Conservation (phyloP, 2,888 invertebrate genomes). For the Nasonia oneida region DNA sequence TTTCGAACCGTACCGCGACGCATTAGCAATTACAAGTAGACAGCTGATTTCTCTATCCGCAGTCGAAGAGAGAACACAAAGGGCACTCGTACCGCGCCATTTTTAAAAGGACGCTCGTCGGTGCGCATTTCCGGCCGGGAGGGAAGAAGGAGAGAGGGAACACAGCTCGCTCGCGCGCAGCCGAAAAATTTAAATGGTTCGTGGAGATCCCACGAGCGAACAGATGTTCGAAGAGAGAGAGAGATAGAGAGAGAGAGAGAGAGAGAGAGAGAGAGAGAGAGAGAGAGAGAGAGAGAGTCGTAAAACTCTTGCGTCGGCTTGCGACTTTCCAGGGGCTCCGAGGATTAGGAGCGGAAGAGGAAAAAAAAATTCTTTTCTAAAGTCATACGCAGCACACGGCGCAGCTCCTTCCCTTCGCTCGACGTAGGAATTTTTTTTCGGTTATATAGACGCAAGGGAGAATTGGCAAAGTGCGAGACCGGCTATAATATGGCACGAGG, state of each 20-base stretch:
- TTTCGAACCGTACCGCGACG: not conserved
- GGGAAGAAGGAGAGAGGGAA: not conserved
- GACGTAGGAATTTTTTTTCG: not conserved
- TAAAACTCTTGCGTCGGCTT: slow-evolving; percentile 24
- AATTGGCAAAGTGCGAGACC: not conserved
- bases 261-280: too few relatives aligned
- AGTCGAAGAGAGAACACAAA: not conserved
- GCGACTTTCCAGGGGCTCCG: slow-evolving; percentile 22
- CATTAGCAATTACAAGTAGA: slow-evolving; percentile 41
- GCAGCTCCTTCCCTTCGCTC: not conserved
- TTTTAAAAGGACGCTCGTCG: slow-evolving; percentile 42
- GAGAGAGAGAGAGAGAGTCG: not conserved
- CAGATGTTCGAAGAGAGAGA: slow-evolving; percentile 37
- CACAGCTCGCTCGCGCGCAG: not conserved
- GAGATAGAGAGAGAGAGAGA: too few relatives aligned
- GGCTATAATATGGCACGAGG: slow-evolving; percentile 1
- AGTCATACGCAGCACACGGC: not conserved
- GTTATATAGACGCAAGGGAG: not conserved
- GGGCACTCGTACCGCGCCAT: slow-evolving; percentile 32
- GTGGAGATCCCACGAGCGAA: not conserved
- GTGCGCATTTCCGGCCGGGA: slow-evolving; percentile 36
- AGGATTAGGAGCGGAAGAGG: not conserved
- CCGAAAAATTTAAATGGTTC: slow-evolving; percentile 45
- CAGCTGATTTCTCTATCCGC: slow-evolving; percentile 11
- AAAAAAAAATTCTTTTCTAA: not conserved